Evolutionary conservation across 1,140 invertebrate genomes (phyloP).

Genomic region (Sipha flava): DNA sequence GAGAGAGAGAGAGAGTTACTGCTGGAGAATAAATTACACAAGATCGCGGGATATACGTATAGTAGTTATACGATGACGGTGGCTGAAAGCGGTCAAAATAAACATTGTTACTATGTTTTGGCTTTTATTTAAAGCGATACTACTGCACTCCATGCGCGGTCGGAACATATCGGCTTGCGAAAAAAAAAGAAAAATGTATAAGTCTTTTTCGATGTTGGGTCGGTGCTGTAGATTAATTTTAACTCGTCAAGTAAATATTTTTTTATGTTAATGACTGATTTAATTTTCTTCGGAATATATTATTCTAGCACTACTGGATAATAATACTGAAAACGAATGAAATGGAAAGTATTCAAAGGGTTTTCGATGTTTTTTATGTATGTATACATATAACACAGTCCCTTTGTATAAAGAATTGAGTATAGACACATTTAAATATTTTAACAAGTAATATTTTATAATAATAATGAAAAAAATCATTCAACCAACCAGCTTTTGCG

Average conservation of each 20-base stretch:
- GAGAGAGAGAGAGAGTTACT: background rate
- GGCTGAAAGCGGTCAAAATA: background rate
- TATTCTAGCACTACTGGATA: background rate
- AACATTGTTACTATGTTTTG: constrained; percentile 6
- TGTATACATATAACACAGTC: too few species aligned
- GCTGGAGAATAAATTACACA: background rate
- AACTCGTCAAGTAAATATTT: constrained; percentile 12
- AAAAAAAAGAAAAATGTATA: background rate
- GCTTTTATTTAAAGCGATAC: background rate
- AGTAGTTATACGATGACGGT: background rate
- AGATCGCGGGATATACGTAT: background rate
- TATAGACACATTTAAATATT: too few species aligned
- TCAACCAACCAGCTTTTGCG: too few species aligned
- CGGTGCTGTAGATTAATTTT: background rate
- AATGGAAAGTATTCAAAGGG: background rate
- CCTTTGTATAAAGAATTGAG: too few species aligned
- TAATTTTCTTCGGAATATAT: background rate
- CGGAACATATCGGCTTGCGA: background rate
- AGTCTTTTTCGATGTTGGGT: background rate
- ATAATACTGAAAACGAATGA: background rate
- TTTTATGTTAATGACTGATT: background rate
- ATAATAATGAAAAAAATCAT: too few species aligned
- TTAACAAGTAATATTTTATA: too few species aligned
- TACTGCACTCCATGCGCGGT: too few species aligned
- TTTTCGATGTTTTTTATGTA: background rate